phyloP scores from a whole-genome alignment of 1,140 invertebrate genomes.

The Monochamus saltuarius region DNA sequence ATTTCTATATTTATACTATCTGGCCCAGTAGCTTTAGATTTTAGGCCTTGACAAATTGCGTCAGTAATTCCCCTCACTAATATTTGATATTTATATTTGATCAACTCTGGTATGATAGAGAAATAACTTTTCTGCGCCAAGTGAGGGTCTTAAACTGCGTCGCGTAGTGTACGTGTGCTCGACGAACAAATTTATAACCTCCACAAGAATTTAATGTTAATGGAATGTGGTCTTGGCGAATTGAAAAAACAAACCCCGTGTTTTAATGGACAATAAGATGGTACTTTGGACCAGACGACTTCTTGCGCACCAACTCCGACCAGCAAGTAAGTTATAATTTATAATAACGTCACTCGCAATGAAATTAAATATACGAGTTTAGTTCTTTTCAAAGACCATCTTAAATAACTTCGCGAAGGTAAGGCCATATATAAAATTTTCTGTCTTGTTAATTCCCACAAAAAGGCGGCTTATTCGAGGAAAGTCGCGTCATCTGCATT shows the following conservation, averaged over 20 bases:
- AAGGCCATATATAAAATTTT: constrained; percentile 13
- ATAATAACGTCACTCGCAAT: constrained; percentile 41
- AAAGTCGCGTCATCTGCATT: too few relatives aligned
- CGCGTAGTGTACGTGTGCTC: constrained; percentile 7
- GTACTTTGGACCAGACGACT: constrained; percentile 46
- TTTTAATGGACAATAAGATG: constrained; percentile 49
- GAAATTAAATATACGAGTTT: constrained; percentile 41
- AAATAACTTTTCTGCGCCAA: too few relatives aligned
- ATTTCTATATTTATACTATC: too few relatives aligned
- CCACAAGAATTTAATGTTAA: constrained; percentile 43
- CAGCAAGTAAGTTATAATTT: constrained; percentile 44
- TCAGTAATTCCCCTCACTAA: too few relatives aligned
- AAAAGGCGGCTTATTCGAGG: too few relatives aligned
- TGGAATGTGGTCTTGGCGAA: constrained; percentile 42
- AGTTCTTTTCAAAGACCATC: constrained; percentile 28
- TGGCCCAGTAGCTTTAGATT: too few relatives aligned
- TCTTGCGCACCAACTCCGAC: constrained; percentile 37
- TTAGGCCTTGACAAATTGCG: too few relatives aligned
- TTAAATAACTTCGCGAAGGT: constrained; percentile 4
- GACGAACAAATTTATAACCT: constrained; percentile 42
- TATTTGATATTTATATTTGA: too few relatives aligned
- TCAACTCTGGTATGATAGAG: too few relatives aligned
- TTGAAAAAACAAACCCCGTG: constrained; percentile 45
- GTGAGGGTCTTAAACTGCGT: too few relatives aligned
- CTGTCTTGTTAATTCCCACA: not conserved